A percentile compares a stretch with the other conserved stretches of the same genome.
Evolutionary conservation across 92 coral and sea anemone genomes (phyloP).

Genomic region (Diadumene lineata): DNA sequence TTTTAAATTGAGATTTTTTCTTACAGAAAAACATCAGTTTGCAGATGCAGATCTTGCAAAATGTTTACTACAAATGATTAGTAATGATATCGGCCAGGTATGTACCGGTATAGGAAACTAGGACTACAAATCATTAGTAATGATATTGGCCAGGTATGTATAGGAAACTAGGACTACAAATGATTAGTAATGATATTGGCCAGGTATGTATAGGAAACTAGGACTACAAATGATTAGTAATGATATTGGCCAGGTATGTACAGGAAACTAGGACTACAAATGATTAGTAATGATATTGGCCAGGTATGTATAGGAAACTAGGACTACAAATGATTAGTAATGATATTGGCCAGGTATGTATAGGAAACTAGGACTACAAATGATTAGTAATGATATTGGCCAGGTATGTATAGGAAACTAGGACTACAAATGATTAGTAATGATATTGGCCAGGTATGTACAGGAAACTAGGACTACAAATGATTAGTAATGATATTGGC

Average conservation of each 20-base stretch:
- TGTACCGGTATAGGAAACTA: too few species aligned
- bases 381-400: too few species aligned
- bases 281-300: too few species aligned
- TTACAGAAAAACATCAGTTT: constrained; percentile 32
- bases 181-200: too few species aligned
- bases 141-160: neutral
- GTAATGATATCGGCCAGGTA: constrained; percentile 98
- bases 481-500: too few species aligned
- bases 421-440: too few species aligned
- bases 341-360: neutral
- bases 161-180: too few species aligned
- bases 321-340: too few species aligned
- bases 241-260: neutral
- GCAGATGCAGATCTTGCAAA: constrained; percentile 87
- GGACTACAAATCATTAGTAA: too few species aligned
- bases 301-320: neutral
- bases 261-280: neutral
- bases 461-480: neutral
- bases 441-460: neutral
- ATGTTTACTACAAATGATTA: constrained; percentile 88
- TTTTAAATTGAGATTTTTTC: neutral
- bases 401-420: neutral
- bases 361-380: neutral
- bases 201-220: neutral
- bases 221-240: too few species aligned